Base-by-base conservation (phyloP, 2,797 vertebrate genomes). In the Tangara arthus region DNA sequence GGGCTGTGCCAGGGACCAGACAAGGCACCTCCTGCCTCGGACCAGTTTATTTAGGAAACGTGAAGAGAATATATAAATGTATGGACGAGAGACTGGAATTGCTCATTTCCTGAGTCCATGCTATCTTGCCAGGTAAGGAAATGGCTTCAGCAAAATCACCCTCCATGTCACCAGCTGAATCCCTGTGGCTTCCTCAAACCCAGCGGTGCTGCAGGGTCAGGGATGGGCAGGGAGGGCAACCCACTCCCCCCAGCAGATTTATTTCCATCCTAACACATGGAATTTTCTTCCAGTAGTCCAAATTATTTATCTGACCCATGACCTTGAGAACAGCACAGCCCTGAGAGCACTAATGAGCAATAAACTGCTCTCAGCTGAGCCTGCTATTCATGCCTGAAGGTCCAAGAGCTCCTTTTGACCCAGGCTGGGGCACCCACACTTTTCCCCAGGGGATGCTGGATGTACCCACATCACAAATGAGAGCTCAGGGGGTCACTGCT, bases 111-210 rank as follows among this genome's bases (percentile, higher is more conserved):
- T 21, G n/a, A 78, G 15, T 7, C 42, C 11, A 30, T 3, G 12
- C 77, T 81, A 10, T n/a, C 47, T 80, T 8, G 2, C 20, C 42
- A 60, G 59, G 63, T 19, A n/a, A 44, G 52, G 69, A 84, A 81
- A 56, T 18, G 46, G 35, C 69, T 52, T 47, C n/a, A 17, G 24
- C 10, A 30, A 50, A 71, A 59, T 15, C n/a, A 23, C n/a, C 12
- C 0, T 0, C 44, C 0, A 0, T 80, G 46, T 55, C 66, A 32
- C 14, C 0, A 0, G 12, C 11, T 13, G 17, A 44, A 37, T 65
- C 10, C 5, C 27, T 0, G 0, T 1, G 35, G 37, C 23, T 47
- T 39, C 7, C 52, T 57, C 61, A 41, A 78, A 41, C 6, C 32
- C 15, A 2, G 61, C 5, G 0, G 13, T 3, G 4, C 65, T 21